These are phyloP conservation scores for Acanthochromis polyacanthus DNA, from an alignment of 2,113 vertebrate species.

Conservation along the genomic window DNA sequence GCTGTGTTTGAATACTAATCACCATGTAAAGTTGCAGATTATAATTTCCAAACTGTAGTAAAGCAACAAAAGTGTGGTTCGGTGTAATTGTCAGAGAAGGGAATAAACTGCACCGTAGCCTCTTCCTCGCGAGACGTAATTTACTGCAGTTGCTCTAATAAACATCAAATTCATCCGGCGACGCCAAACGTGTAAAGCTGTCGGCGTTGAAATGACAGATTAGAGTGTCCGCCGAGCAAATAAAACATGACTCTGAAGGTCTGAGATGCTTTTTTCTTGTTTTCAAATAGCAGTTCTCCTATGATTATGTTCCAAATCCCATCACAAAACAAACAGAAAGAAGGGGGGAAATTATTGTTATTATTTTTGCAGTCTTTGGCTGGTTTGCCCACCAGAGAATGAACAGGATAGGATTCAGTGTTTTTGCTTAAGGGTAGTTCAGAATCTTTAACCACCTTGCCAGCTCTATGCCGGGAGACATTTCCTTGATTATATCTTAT, in stretches of 20 bases:
- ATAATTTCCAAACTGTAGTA: slow-evolving; percentile 18
- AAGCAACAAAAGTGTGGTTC: not conserved
- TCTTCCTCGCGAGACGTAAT: slow-evolving; percentile 50
- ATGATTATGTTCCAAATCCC: slow-evolving; percentile 35
- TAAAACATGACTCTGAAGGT: slow-evolving; percentile 40
- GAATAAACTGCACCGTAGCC: slow-evolving; percentile 10
- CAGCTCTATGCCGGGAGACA: not conserved
- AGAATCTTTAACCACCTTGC: slow-evolving; percentile 19
- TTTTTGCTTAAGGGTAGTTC: not conserved
- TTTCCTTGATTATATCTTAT: slow-evolving; percentile 18
- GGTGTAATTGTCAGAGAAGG: slow-evolving; percentile 33
- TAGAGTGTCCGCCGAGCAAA: slow-evolving; percentile 41
- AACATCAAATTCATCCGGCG: slow-evolving; percentile 44
- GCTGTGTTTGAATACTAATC: slow-evolving; percentile 9
- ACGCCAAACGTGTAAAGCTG: slow-evolving; percentile 56
- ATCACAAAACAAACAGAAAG: slow-evolving; percentile 33
- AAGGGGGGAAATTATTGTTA: slow-evolving; percentile 1
- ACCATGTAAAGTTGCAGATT: slow-evolving; percentile 21
- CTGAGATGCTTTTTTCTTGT: slow-evolving; percentile 2
- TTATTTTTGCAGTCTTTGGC: slow-evolving; percentile 11
- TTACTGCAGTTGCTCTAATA: slow-evolving; percentile 64
- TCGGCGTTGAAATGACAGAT: slow-evolving; percentile 53
- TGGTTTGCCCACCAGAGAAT: not conserved
- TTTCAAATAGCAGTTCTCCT: not conserved
- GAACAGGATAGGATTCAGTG: not conserved